Evolutionary conservation across 2,888 invertebrate species (phyloP).

Genomic region (Drosophila nr. medialis): DNA sequence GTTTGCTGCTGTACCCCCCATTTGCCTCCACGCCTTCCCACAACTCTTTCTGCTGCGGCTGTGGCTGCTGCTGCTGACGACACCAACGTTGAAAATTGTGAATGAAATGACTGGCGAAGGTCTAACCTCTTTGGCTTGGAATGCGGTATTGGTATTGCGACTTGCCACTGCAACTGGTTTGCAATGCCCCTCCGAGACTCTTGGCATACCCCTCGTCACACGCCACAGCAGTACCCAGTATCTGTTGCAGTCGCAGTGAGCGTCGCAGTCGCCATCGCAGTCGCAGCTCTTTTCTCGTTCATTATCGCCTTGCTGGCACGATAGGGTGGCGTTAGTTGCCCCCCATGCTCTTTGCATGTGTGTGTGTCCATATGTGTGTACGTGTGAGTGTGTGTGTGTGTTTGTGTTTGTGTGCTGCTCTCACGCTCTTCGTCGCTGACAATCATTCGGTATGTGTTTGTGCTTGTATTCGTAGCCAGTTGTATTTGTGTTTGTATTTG

Average conservation of each 20-base stretch:
- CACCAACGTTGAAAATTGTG: slow-evolving; percentile 79
- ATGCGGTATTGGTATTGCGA: slow-evolving; percentile 82
- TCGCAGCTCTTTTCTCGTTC: slow-evolving; percentile 43
- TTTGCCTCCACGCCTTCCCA: slow-evolving; percentile 8
- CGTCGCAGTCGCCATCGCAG: slow-evolving; percentile 28
- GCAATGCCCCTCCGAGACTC: slow-evolving; percentile 20
- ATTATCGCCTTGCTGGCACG: slow-evolving; percentile 69
- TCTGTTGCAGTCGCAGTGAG: slow-evolving; percentile 13
- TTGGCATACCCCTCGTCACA: not conserved
- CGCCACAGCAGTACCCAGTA: slow-evolving; percentile 8
- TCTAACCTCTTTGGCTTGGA: slow-evolving; percentile 81
- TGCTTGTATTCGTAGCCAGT: slow-evolving; percentile 9
- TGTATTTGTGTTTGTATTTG: slow-evolving; percentile 28
- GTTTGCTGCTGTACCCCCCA: slow-evolving; percentile 23
- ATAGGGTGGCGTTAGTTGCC: slow-evolving; percentile 71
- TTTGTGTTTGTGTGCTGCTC: slow-evolving; percentile 19
- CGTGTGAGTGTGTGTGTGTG: slow-evolving; percentile 13
- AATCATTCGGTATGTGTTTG: slow-evolving; percentile 28
- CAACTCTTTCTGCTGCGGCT: not conserved
- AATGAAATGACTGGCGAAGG: slow-evolving; percentile 83
- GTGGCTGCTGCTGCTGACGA: slow-evolving; percentile 6
- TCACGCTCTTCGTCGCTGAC: slow-evolving; percentile 23
- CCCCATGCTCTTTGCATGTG: slow-evolving; percentile 34
- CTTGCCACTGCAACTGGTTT: slow-evolving; percentile 78
- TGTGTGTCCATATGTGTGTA: slow-evolving; percentile 2